These are phyloP conservation scores for Macrophya alboannulata DNA, from an alignment of 2,888 invertebrate genomes.

Conservation along the genomic window DNA sequence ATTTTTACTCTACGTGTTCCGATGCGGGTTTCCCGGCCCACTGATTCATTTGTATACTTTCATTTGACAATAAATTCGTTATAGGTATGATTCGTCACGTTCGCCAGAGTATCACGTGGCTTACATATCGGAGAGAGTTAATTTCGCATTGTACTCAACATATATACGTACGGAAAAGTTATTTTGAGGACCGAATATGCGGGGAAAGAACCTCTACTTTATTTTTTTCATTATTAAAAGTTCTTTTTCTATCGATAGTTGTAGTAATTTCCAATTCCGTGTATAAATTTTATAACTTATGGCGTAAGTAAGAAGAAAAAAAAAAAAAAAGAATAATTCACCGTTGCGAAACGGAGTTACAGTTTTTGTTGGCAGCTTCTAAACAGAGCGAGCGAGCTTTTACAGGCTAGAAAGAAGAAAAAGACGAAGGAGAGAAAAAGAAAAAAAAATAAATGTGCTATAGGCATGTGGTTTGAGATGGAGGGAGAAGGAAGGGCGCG, in stretches of 20 bases:
- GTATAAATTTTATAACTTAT: not conserved
- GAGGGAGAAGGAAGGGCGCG: slow-evolving; percentile 48
- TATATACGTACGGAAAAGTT: not conserved
- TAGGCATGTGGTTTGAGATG: slow-evolving; percentile 12
- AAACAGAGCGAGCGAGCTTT: not conserved
- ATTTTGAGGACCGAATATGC: not conserved
- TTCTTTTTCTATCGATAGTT: not conserved
- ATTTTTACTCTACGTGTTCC: not conserved
- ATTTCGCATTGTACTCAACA: not conserved
- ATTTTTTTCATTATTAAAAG: not conserved
- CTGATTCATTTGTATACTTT: slow-evolving; percentile 6
- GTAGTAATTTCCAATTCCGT: not conserved
- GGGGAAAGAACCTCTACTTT: not conserved
- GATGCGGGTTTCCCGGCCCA: not conserved
- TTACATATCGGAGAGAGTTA: not conserved
- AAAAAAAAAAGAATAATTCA: slow-evolving; percentile 24
- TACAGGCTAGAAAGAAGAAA: slow-evolving; percentile 5
- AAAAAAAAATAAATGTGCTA: not conserved
- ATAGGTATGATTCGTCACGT: not conserved
- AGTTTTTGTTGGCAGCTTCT: slow-evolving; percentile 40
- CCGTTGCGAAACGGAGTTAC: slow-evolving; percentile 39
- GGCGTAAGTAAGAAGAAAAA: not conserved
- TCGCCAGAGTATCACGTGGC: not conserved
- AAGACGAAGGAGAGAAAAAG: not conserved
- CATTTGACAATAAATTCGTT: not conserved